Evolutionary conservation across 2,113 vertebrate species (phyloP).

Genomic region (Dicaeum eximium): DNA sequence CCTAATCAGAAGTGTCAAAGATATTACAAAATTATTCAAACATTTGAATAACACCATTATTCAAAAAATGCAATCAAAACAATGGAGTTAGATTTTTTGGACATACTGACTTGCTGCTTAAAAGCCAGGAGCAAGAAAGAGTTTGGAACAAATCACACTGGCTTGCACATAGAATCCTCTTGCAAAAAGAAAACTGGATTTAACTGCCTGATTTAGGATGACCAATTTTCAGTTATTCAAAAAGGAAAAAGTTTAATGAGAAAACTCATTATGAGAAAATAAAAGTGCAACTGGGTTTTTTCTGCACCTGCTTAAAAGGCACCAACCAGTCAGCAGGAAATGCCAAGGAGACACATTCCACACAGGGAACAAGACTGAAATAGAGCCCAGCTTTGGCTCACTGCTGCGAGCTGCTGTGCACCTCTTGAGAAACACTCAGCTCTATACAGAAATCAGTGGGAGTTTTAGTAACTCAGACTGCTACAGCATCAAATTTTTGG

Average conservation of each 20-base stretch:
- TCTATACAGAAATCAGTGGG: neutral
- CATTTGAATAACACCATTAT: neutral
- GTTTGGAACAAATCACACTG: neutral
- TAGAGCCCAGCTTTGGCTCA: neutral
- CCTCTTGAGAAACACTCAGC: neutral
- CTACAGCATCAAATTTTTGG: neutral
- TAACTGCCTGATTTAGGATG: neutral
- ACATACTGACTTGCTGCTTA: neutral
- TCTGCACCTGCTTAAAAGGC: neutral
- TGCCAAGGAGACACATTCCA: neutral
- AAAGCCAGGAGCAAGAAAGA: neutral
- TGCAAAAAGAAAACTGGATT: neutral
- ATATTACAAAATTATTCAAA: conserved; percentile 25
- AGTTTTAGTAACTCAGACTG: conserved; percentile 15
- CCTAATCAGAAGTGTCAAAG: neutral
- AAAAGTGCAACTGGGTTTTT: neutral
- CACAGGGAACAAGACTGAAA: neutral
- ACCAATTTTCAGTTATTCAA: neutral
- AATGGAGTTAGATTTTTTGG: neutral
- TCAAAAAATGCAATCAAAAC: conserved; percentile 27
- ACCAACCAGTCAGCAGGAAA: neutral
- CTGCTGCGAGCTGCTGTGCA: neutral
- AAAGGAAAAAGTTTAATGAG: neutral
- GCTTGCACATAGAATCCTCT: neutral
- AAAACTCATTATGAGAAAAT: neutral